These are phyloP conservation scores for Hermetia illucens DNA, from an alignment of 1,140 invertebrate genomes.

Conservation along the genomic window DNA sequence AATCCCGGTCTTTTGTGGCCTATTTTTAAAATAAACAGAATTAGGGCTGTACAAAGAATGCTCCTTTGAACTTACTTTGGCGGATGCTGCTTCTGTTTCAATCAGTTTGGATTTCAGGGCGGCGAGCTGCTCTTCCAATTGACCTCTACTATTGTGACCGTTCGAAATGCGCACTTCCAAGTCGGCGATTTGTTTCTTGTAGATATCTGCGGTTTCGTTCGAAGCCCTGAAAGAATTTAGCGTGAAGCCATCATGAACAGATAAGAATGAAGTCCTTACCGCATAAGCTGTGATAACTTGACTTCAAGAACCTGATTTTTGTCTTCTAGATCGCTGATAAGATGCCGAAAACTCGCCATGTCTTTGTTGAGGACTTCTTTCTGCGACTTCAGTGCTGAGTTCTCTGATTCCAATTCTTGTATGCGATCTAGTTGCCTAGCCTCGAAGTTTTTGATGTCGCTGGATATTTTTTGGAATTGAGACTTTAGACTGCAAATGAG, in stretches of 20 bases:
- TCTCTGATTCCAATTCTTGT: conserved; percentile 18
- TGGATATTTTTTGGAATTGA: conserved; percentile 16
- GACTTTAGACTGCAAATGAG: conserved; percentile 10
- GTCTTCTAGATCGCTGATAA: conserved; percentile 24
- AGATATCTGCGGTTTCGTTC: conserved; percentile 5
- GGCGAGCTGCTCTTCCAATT: too few relatives aligned
- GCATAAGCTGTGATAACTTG: conserved; percentile 10
- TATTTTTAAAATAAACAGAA: too few relatives aligned
- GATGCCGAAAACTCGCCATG: conserved; percentile 18
- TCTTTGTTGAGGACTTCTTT: conserved; percentile 20
- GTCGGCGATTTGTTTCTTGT: conserved; percentile 16
- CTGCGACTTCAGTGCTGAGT: conserved; percentile 12
- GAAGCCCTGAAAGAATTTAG: neutral
- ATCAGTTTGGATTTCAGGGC: too few relatives aligned
- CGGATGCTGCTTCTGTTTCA: too few relatives aligned
- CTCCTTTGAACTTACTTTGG: too few relatives aligned
- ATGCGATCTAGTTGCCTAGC: conserved; percentile 10
- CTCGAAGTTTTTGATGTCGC: conserved; percentile 15
- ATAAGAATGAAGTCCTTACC: conserved; percentile 4
- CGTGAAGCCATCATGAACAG: too few relatives aligned
- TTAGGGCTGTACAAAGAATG: too few relatives aligned
- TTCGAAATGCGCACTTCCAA: too few relatives aligned
- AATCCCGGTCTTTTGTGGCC: too few relatives aligned
- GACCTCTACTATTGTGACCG: too few relatives aligned
- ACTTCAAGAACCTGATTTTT: conserved; percentile 21